phyloP scores from a whole-genome alignment of 2,888 invertebrate genomes.

The Cephus pulcher region DNA sequence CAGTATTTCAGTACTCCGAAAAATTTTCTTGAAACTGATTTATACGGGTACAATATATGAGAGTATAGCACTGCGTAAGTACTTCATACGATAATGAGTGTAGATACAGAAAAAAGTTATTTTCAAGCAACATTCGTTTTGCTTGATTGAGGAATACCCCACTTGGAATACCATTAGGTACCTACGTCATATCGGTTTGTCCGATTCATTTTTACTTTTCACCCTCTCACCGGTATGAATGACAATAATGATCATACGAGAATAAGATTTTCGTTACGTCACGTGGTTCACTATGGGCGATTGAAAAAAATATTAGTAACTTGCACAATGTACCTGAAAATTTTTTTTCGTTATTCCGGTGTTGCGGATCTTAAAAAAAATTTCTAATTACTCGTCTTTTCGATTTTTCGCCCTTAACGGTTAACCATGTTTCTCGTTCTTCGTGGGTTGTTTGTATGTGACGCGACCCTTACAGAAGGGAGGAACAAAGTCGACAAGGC shows the following conservation, averaged over 20 bases:
- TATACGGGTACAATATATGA: neutral
- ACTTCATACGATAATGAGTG: neutral
- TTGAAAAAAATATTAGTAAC: neutral
- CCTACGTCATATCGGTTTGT: neutral
- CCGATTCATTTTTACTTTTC: conserved; percentile 5
- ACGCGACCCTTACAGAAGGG: conserved; percentile 24
- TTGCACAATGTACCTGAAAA: neutral
- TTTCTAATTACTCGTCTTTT: neutral
- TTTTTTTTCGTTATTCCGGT: accelerated
- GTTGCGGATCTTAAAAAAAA: neutral
- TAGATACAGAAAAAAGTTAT: neutral
- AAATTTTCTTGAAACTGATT: neutral
- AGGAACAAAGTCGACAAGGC: conserved; percentile 47
- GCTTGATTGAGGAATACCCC: conserved; percentile 20
- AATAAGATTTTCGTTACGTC: neutral
- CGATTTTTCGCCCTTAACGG: neutral
- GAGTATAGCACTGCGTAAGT: neutral
- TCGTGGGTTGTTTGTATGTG: neutral
- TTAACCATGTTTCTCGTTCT: neutral
- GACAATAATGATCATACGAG: neutral
- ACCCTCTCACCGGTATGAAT: neutral
- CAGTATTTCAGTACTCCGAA: neutral
- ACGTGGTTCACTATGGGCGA: neutral
- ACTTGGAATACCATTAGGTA: conserved; percentile 11
- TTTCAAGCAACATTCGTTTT: neutral